Evolutionary conservation across 92 coral and sea anemone species (phyloP), one percentile per base, ranked within the genome.

Genomic region (Hydrozoanthus gracilis): DNA sequence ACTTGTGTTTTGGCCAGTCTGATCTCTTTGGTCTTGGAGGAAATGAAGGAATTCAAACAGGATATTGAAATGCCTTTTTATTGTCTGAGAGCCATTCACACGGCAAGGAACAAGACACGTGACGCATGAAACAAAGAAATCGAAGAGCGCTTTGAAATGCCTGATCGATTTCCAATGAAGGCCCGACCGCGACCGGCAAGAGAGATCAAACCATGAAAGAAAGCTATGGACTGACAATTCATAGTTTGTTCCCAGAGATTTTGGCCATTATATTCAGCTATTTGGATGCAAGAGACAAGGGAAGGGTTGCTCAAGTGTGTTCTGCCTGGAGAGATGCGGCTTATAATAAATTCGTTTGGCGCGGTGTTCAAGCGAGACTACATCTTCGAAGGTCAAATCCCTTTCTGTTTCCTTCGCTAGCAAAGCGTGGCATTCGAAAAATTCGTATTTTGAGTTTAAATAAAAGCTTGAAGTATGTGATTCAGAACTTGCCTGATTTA

Each of bases 341-440:
- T 6, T 96, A 96, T 61, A 95, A 89, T 80, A 95, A 95, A 67
- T 78, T 94, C 73, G 99, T 96, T 52, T 96, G 99, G 99, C 95
- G 98, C 88, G 98, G 98, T 44, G 93, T 93, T 77, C 97, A 96
- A 89, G 99, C 98, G 67, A 96, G 99, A 82, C 98, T 96, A 60
- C 99, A 96, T 82, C 91, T 96, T 60, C 92, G 99, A 82, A 92
- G 99, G 88, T 96, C 99, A 88, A 95, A 94, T 90, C 99, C 98
- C 15, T 91, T 90, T 89, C 90, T 96, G 76, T 96, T 96, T 90
- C 98, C 99, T 89, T 96, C 99, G 77, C 91, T 96, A 73, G 99
- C 95, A 88, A 93, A 92, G 88, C 99, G 99, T 92, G 99, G 99
- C 64, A 96, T 96, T 87, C 94, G 99, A 74, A 96, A 95, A 92